Conservation (phyloP, 2,113 vertebrate genomes). For the Pholis gunnellus region DNA sequence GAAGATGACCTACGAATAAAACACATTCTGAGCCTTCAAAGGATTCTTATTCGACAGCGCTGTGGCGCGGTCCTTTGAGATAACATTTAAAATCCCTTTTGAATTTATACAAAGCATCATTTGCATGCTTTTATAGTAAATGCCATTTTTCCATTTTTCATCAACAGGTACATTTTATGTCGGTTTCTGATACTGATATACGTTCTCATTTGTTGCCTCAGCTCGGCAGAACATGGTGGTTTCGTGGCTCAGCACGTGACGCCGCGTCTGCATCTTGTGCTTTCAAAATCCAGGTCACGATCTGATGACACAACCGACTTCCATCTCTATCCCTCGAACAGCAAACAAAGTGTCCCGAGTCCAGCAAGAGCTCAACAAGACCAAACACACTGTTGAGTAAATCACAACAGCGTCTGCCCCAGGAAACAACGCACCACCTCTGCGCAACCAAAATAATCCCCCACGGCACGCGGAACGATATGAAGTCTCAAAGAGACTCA, state of each 20-base stretch:
- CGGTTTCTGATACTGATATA: neutral
- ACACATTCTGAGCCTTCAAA: constrained; percentile 10
- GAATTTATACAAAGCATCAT: neutral
- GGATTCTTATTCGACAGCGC: neutral
- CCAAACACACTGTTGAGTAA: neutral
- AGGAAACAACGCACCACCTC: neutral
- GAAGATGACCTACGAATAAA: neutral
- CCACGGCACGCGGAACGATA: neutral
- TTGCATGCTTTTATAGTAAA: neutral
- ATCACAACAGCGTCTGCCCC: neutral
- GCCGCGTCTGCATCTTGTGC: neutral
- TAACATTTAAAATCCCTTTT: neutral
- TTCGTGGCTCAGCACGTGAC: neutral
- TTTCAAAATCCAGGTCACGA: constrained; percentile 34
- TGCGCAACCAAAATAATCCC: neutral
- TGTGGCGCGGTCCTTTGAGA: constrained; percentile 1
- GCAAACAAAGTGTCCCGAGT: neutral
- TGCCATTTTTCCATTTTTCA: neutral
- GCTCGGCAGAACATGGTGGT: neutral
- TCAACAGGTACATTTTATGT: neutral
- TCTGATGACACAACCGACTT: constrained; percentile 22
- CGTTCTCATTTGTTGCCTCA: neutral
- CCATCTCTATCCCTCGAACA: neutral
- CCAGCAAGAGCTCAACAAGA: neutral
- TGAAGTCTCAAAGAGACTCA: constrained; percentile 3